phyloP scores from a whole-genome alignment of 2,888 invertebrate genomes.

The Liodrosophila aerea region DNA sequence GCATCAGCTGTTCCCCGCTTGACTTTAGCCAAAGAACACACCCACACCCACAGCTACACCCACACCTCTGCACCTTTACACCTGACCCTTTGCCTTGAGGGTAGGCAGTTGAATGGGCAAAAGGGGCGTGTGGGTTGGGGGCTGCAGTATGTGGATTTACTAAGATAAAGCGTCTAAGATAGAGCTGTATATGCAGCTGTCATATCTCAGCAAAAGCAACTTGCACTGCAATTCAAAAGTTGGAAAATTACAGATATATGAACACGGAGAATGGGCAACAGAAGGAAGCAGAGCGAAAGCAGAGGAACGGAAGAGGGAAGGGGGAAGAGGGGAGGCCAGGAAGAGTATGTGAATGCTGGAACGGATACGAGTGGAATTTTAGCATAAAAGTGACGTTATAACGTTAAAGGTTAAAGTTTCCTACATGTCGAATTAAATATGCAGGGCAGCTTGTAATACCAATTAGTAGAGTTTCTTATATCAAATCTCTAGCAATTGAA shows the following conservation, averaged over 20 bases:
- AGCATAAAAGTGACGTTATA: too few relatives aligned
- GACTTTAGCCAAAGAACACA: slow-evolving; percentile 17
- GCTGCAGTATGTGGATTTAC: too few relatives aligned
- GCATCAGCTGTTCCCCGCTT: slow-evolving; percentile 49
- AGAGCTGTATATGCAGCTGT: slow-evolving; percentile 62
- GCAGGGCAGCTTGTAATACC: too few relatives aligned
- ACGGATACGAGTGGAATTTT: background rate
- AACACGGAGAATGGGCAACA: slow-evolving; percentile 1
- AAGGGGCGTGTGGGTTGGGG: background rate
- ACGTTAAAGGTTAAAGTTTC: too few relatives aligned
- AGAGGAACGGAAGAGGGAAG: background rate
- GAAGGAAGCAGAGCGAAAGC: background rate
- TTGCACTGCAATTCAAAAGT: slow-evolving; percentile 52
- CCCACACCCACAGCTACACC: background rate
- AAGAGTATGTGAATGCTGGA: too few relatives aligned
- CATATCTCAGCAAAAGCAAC: slow-evolving; percentile 65
- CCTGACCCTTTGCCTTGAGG: background rate
- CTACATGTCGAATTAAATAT: too few relatives aligned
- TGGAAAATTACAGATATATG: slow-evolving; percentile 44
- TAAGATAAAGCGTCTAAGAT: slow-evolving; percentile 36
- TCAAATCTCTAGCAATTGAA: too few relatives aligned
- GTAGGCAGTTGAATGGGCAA: background rate
- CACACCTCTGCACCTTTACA: too few relatives aligned
- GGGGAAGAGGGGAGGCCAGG: background rate
- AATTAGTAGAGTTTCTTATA: too few relatives aligned